Evolutionary conservation across 2,888 invertebrate genomes (phyloP).

Genomic region (Leptopilina myrica): DNA sequence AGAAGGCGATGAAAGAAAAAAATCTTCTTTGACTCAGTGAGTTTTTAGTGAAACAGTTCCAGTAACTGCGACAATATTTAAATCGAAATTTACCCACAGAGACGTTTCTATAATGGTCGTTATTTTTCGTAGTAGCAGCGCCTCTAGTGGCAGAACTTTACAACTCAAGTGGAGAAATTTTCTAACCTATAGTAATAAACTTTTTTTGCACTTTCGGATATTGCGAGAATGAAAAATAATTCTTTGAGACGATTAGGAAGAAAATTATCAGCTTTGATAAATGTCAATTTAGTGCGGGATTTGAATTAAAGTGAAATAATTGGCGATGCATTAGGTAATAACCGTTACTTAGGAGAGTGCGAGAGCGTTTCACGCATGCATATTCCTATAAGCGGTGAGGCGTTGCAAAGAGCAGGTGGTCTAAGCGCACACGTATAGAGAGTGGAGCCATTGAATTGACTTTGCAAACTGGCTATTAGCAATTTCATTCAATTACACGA

Average conservation of each 20-base stretch:
- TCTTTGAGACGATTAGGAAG: not conserved
- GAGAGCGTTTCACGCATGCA: slow-evolving; percentile 55
- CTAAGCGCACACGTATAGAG: slow-evolving; percentile 50
- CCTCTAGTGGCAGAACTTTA: not conserved
- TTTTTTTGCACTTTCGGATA: no score
- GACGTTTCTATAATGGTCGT: no score
- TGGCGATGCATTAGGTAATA: slow-evolving; percentile 54
- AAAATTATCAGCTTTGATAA: not conserved
- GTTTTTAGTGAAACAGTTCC: not conserved
- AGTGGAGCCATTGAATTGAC: slow-evolving; percentile 58
- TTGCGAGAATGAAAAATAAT: no score
- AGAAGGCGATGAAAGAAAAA: no score
- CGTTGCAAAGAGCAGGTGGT: slow-evolving; percentile 58
- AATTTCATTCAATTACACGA: slow-evolving; percentile 71
- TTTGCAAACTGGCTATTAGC: slow-evolving; percentile 65
- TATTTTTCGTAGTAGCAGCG: not conserved
- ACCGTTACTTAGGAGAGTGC: slow-evolving; percentile 54
- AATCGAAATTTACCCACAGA: no score
- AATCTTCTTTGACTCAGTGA: not conserved
- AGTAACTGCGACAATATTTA: no score
- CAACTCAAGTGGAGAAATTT: no score
- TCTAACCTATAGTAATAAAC: no score
- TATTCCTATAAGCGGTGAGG: slow-evolving; percentile 55
- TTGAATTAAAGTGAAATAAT: slow-evolving; percentile 24
- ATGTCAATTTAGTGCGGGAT: slow-evolving; percentile 2